Base-by-base conservation (phyloP, 2,888 invertebrate species). In the Crocallis elinguaria region DNA sequence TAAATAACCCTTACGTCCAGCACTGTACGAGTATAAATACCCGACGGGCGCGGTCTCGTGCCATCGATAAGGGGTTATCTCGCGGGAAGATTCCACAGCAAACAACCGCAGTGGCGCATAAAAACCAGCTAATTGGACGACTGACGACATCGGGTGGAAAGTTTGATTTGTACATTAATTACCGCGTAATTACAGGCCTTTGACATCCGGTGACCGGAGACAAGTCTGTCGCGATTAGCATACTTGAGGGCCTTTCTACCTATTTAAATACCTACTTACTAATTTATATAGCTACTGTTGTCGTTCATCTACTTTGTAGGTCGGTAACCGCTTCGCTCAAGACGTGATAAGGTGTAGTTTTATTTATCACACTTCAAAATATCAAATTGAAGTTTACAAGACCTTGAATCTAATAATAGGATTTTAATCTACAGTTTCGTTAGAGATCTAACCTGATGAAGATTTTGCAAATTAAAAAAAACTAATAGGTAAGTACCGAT, bases 11-110 rank as follows among this genome's bases (percentile, higher is more conserved):
- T 32, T 21, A n/a, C 11, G 0, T 23, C 19, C 14, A n/a, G 12
- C 14, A 30, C 45, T 49, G 45, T 50, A 43, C 69, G 3, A 11
- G 23, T 44, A 74, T 78, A 79, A 77, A 81, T 79, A 77, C 74
- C 68, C 64, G 33, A 16, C 52, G 63, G 53, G 65, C 68, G 64
- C 69, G 67, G 82, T 84, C 88, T 87, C 85, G 86, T 82, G 87
- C 81, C 55, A 14, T 16, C 29, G 84, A 83, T 87, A 84, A 74
- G 63, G 70, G 86, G 88, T 86, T 89, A 88, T 88, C 87, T 60
- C 71, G 78, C 79, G 86, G 90, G 84, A 90, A 88, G 88, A 88
- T 90, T 90, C 90, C 90, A 90, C 77, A 50, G 82, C 88, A 89
- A 90, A 88, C 88, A 88, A 87, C 79, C 66, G 45, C 43, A 25